Evolutionary conservation across 2,113 vertebrate species (phyloP), one percentile per base, ranked within the genome.

Genomic region (Cyphomyrus discorhynchus): DNA sequence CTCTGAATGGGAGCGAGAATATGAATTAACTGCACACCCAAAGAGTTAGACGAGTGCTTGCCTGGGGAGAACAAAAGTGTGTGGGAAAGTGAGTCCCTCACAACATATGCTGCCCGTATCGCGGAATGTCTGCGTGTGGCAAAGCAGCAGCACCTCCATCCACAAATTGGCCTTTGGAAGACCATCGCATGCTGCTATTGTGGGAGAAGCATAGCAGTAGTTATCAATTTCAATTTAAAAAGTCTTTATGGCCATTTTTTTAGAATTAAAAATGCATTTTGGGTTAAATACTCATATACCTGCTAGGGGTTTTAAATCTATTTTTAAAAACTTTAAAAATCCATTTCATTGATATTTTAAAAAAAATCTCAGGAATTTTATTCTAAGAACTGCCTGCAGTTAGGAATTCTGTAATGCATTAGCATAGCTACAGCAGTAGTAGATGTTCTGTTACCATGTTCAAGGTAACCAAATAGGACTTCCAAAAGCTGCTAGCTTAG

Each of bases 171-270:
- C 10, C 47, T 86, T 86, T 13, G 39, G 39, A 84, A 9, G 46
- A 21, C 2, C 19, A 4, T 84, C 17, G 7, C 82, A 47, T n/a
- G n/a, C 5, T 2, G 5, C 83, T 85, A 27, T n/a, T 85, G 21
- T 50, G 83, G 24, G 83, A 85, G 70, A 77, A 77, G 42, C n/a
- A 49, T 49, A 15, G 46, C 24, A 49, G 42, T n/a, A 13, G 83
- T 13, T n/a, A 49, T n/a, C 45, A 49, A 50, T 85, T 85, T 85
- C 15, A 39, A 39, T 77, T 77, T 39, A 19, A 80, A 77, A 77
- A 80, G 35, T 80, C 74, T 80, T 80, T 80, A 80, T 39, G 17
- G 74, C 74, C 74, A 80, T 80, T 80, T 80, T 80, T 80, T 42
- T 42, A 19, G 74, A 42, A 80, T 80, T 80, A 80, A 80, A 80